Evolutionary conservation across 2,113 vertebrate genomes (phyloP).

Genomic region (Fukomys damarensis): DNA sequence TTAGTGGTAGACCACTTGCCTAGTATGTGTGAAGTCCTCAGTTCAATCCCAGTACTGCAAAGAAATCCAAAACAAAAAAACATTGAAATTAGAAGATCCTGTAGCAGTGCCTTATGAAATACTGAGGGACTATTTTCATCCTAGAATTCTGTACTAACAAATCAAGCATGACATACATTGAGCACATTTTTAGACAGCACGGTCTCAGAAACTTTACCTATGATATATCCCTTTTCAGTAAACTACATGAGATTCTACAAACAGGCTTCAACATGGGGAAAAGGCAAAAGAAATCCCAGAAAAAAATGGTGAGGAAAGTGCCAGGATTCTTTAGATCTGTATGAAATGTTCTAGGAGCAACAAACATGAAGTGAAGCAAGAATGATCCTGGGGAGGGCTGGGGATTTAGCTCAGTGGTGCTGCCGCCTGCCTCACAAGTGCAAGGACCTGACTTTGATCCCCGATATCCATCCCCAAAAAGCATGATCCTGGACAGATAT

Average conservation of each 20-base stretch:
- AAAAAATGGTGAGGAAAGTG: neutral
- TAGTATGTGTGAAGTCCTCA: neutral
- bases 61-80: neutral
- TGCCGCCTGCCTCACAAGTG: too few relatives aligned
- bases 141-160: constrained; percentile 24
- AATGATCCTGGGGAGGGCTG: neutral
- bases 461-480: neutral
- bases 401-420: too few relatives aligned
- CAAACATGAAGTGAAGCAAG: neutral
- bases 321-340: neutral
- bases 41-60: neutral
- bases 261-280: neutral
- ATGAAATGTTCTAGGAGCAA: neutral
- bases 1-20: neutral
- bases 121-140: neutral
- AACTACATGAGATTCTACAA: constrained; percentile 49
- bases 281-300: neutral
- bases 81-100: neutral
- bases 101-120: neutral
- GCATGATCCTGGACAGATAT: neutral
- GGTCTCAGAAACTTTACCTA: neutral
- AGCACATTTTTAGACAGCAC: neutral
- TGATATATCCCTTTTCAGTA: neutral
- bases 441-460: too few relatives aligned
- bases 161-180: neutral